phyloP scores from a whole-genome alignment of 2,113 vertebrate genomes.

The Oenanthe oenanthe region DNA sequence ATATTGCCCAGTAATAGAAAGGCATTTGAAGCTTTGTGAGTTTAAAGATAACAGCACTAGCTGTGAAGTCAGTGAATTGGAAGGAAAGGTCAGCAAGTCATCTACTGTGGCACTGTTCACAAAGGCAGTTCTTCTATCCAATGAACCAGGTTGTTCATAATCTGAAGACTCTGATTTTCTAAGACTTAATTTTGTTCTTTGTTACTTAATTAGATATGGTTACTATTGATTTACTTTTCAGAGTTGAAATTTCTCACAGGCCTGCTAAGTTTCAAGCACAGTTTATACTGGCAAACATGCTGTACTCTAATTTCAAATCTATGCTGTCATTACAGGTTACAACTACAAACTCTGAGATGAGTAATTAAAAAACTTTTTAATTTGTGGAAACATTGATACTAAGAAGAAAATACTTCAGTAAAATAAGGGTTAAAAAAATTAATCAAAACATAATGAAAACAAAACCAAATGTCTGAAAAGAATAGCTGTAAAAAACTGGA shows the following conservation, averaged over 20 bases:
- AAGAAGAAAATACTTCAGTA: not conserved
- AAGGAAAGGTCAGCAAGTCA: slow-evolving; percentile 55
- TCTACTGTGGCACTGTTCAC: not conserved
- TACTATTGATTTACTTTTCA: not conserved
- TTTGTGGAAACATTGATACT: not conserved
- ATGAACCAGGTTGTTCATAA: not conserved
- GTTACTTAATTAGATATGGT: not conserved
- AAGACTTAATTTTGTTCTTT: slow-evolving; percentile 9
- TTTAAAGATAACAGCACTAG: slow-evolving; percentile 57
- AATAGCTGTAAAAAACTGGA: not conserved
- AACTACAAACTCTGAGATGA: not conserved
- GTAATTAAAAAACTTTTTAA: not conserved
- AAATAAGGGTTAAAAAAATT: not conserved
- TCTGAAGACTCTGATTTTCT: slow-evolving; percentile 1
- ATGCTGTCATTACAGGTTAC: not conserved
- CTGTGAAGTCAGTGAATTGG: slow-evolving; percentile 7
- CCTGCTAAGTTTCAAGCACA: not conserved
- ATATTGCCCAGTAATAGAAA: slow-evolving; percentile 54
- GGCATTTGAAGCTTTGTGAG: slow-evolving; percentile 49
- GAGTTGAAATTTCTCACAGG: not conserved
- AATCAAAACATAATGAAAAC: not conserved
- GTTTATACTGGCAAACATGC: not conserved
- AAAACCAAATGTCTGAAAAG: not conserved
- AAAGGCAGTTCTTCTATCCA: not conserved
- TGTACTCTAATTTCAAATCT: not conserved